Percentiles rank a stretch among this genome's conserved stretches.
Evolutionary conservation across 1,140 invertebrate genomes (phyloP).

Genomic region (Lucilia sericata): DNA sequence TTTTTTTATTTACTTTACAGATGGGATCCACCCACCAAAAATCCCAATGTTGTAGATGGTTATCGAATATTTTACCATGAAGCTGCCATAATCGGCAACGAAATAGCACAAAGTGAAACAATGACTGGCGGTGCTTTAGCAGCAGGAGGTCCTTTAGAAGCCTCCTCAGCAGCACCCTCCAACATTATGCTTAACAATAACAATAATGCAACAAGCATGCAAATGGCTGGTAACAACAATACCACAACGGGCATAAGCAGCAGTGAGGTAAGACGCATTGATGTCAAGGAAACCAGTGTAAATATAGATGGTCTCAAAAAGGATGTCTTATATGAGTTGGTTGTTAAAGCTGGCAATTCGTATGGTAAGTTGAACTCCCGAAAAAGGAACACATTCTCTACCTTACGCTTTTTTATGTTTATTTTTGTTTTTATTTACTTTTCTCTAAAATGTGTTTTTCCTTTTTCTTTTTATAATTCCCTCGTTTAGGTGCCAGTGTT

Average conservation of each 20-base stretch:
- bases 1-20: slow-evolving; percentile 57
- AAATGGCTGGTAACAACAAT: slow-evolving; percentile 22
- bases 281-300: slow-evolving; percentile 78
- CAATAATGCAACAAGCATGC: slow-evolving; percentile 64
- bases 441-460: not conserved
- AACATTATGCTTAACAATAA: not conserved
- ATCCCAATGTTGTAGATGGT: slow-evolving; percentile 84
- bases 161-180: slow-evolving; percentile 45
- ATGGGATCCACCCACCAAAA: slow-evolving; percentile 84
- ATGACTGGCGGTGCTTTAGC: not conserved
- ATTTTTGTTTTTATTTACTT: not conserved
- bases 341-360: slow-evolving; percentile 84
- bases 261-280: slow-evolving; percentile 74
- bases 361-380: slow-evolving; percentile 69
- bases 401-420: not conserved
- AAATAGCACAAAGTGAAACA: slow-evolving; percentile 13
- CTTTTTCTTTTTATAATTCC: slow-evolving; percentile 31
- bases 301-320: slow-evolving; percentile 77
- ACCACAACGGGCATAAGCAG: slow-evolving; percentile 48
- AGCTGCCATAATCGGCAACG: slow-evolving; percentile 55
- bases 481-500: slow-evolving; percentile 75
- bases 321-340: slow-evolving; percentile 80
- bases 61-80: slow-evolving; percentile 79
- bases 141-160: not conserved
- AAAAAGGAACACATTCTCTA: not conserved